Base-by-base conservation (phyloP, 2,888 invertebrate genomes). In the Stenotaenia linearis region DNA sequence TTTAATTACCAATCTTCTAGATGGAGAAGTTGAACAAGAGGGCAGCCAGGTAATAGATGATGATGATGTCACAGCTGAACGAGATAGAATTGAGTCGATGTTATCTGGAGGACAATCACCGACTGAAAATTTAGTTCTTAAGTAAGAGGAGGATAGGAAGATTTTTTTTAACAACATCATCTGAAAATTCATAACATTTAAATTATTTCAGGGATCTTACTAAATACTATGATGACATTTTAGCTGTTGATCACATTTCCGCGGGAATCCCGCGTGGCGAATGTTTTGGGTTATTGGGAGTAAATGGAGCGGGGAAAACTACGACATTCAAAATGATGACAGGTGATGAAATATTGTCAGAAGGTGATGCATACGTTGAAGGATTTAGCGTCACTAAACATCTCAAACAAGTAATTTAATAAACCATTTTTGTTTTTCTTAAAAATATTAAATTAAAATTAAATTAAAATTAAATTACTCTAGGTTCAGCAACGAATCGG, bases 271-370 rank as follows among this genome's bases (percentile, higher is more conserved):
- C 90, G 78, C 88, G 91, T 80, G 90, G 90, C 10, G 94, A 94
- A 86, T 93, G 93, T 84, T 95, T 95, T 84, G 94, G 94, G 0
- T 86, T 95, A 56, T 87, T 95, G 77, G 94, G 95, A 0, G 91
- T 94, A 0, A 95, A 95, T 85, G 95, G 95, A 10, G 94, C 95
- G 1, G 95, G 95, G 0, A 95, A 95, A 86, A 94, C 94, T 0
- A 91, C 92, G 0, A 95, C 96, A 0, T 97, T 97, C 85, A 93
- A 86, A 87, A 89, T 90, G 88, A 83, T 90, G 79, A 89, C 89
- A n/a, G 89, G 89, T 3, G 88, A 87, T 82, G 86, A 86, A 80
- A 82, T 84, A 2, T 84, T 87, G 21, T 85, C 88, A 0, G 82
- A 83, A 37, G 89, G 89, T 10, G 84, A 86, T 80, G 88, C 87